Percentiles rank a stretch among this genome's conserved stretches.
Conservation (phyloP, 2,797 vertebrate genomes). For the Muscicapa striata region DNA sequence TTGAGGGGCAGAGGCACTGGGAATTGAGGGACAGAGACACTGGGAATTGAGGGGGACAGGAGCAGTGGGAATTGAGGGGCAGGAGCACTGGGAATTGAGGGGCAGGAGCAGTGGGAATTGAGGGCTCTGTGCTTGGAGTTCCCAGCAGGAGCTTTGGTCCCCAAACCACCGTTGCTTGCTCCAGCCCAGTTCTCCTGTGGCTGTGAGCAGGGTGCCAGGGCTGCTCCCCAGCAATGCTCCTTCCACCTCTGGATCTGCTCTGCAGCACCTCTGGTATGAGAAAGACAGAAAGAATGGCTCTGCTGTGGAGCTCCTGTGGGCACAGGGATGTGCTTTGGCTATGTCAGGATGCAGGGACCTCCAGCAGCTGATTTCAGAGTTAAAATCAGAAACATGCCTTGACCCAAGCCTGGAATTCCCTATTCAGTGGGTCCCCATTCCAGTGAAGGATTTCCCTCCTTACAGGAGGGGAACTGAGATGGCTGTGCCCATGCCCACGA, state of each 20-base stretch:
- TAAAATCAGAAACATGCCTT: background rate
- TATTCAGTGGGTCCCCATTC: background rate
- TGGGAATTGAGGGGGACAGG: background rate
- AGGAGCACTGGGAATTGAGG: background rate
- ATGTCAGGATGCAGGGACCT: background rate
- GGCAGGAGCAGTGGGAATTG: background rate
- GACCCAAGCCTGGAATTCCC: background rate
- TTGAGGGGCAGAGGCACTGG: background rate
- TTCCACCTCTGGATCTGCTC: background rate
- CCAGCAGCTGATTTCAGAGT: background rate
- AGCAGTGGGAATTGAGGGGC: background rate
- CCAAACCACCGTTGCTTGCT: background rate
- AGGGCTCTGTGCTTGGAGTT: background rate
- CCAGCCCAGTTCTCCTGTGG: rapidly evolving
- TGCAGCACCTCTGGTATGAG: background rate
- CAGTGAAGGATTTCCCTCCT: background rate
- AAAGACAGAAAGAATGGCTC: background rate
- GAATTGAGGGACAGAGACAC: background rate
- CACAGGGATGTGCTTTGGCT: background rate
- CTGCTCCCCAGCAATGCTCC: background rate
- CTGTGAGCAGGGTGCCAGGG: background rate
- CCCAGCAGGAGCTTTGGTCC: background rate
- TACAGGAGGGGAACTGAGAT: background rate
- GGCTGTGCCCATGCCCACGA: rapidly evolving
- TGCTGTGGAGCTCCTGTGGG: background rate